These are phyloP conservation scores for Camelus bactrianus DNA, from an alignment of 2,113 vertebrate genomes.

Conservation along the genomic window DNA sequence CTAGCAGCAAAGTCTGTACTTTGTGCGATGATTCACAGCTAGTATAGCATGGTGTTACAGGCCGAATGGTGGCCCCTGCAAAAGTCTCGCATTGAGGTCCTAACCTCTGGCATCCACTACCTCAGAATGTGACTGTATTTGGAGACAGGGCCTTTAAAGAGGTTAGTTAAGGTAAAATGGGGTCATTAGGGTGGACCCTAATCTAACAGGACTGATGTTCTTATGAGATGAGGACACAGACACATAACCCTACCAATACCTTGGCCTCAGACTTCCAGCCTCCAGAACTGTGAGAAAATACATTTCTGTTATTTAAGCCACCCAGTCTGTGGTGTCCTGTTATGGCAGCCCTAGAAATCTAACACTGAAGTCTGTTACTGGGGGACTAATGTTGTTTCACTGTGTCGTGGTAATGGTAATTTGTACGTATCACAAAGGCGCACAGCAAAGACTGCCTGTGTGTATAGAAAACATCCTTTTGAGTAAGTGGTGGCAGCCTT, in stretches of 20 bases:
- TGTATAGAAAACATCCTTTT: background rate
- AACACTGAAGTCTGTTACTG: background rate
- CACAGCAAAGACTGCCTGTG: background rate
- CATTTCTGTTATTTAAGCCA: background rate
- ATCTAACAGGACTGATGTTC: background rate
- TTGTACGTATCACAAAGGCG: background rate
- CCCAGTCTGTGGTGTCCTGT: background rate
- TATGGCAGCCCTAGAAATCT: background rate
- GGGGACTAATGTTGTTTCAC: background rate
- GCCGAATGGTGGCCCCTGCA: background rate
- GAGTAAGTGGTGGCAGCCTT: background rate
- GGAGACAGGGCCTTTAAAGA: background rate
- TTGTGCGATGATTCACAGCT: background rate
- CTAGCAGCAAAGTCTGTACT: background rate
- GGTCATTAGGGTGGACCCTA: background rate
- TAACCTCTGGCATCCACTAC: background rate
- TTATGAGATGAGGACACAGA: background rate
- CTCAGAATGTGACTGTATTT: background rate
- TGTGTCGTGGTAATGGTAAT: background rate
- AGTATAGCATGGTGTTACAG: too few species aligned
- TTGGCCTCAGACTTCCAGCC: background rate
- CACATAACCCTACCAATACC: background rate
- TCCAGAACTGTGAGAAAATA: background rate
- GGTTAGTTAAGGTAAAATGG: background rate
- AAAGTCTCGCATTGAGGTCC: background rate